Evolutionary conservation across 1,140 invertebrate species (phyloP).

Genomic region (Drosophila subobscura): DNA sequence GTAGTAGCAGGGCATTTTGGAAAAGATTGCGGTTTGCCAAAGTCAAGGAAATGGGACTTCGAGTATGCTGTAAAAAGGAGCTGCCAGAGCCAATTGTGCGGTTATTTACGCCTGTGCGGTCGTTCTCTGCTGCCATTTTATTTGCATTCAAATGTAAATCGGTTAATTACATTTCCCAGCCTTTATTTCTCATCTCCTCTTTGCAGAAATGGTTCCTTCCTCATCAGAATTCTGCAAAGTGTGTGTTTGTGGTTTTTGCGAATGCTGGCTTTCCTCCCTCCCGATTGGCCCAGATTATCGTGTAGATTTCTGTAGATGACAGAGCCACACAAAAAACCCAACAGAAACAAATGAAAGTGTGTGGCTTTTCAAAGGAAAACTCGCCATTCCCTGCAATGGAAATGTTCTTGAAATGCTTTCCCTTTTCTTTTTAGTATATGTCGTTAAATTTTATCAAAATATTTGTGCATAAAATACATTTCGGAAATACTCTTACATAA

Average conservation of each 20-base stretch:
- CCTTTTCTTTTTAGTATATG: too few relatives aligned
- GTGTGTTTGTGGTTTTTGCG: not conserved
- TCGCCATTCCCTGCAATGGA: too few relatives aligned
- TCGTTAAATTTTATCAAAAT: too few relatives aligned
- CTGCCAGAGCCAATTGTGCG: constrained; percentile 22
- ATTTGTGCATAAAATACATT: too few relatives aligned
- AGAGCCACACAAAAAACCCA: too few relatives aligned
- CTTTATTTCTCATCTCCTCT: constrained; percentile 19
- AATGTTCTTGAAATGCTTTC: too few relatives aligned
- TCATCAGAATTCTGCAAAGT: constrained; percentile 1
- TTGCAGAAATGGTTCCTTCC: not conserved
- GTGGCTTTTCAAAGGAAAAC: too few relatives aligned
- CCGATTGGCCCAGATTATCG: too few relatives aligned
- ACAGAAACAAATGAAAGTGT: too few relatives aligned
- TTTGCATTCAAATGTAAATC: constrained; percentile 38
- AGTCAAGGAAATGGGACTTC: constrained; percentile 17
- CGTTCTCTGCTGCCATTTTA: not conserved
- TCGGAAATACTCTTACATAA: too few relatives aligned
- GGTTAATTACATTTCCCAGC: constrained; percentile 48
- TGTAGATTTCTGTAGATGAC: too few relatives aligned
- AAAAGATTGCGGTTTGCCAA: constrained; percentile 4
- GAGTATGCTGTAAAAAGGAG: constrained; percentile 47
- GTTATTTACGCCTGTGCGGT: constrained; percentile 21
- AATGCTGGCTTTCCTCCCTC: too few relatives aligned
- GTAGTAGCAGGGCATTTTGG: not conserved